Percentiles rank a stretch among this genome's conserved stretches.
Evolutionary conservation across 2,888 invertebrate species (phyloP).

Genomic region (Cryptocheilus praepositus): DNA sequence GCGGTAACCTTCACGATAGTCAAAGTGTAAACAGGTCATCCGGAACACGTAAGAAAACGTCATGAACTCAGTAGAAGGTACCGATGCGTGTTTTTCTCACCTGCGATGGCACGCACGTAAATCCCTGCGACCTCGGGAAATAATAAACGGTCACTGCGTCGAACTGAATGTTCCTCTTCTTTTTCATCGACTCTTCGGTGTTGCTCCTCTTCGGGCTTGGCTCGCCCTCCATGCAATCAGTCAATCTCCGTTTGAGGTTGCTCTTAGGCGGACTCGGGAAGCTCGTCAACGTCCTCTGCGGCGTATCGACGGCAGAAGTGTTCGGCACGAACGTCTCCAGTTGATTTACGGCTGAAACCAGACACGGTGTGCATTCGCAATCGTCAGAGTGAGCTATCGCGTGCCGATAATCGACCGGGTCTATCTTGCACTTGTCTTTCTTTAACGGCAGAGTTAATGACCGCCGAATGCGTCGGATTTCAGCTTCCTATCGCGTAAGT

Average conservation of each 20-base stretch:
- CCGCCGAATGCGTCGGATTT: no score
- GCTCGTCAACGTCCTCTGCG: slow-evolving; percentile 58
- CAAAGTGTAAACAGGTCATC: no score
- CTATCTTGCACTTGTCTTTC: no score
- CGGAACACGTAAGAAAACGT: not conserved
- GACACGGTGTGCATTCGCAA: slow-evolving; percentile 14
- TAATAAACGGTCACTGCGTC: slow-evolving; percentile 96
- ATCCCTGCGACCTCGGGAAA: slow-evolving; percentile 94
- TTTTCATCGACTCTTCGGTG: slow-evolving; percentile 77
- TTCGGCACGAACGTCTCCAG: slow-evolving; percentile 58
- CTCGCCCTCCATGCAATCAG: slow-evolving; percentile 67
- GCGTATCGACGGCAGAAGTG: slow-evolving; percentile 40
- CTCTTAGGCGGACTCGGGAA: slow-evolving; percentile 77
- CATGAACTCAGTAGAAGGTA: not conserved
- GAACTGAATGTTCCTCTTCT: slow-evolving; percentile 90
- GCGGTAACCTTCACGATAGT: no score
- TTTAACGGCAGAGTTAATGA: no score
- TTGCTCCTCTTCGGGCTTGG: slow-evolving; percentile 70
- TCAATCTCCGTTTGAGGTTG: slow-evolving; percentile 81
- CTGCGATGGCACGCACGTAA: slow-evolving; percentile 93
- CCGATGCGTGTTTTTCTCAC: slow-evolving; percentile 72
- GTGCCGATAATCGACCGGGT: slow-evolving; percentile 48
- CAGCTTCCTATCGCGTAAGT: no score
- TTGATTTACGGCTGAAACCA: slow-evolving; percentile 56
- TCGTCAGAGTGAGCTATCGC: slow-evolving; percentile 31